phyloP scores from a whole-genome alignment of 2,797 vertebrate genomes.

The Loriculus beryllinus region DNA sequence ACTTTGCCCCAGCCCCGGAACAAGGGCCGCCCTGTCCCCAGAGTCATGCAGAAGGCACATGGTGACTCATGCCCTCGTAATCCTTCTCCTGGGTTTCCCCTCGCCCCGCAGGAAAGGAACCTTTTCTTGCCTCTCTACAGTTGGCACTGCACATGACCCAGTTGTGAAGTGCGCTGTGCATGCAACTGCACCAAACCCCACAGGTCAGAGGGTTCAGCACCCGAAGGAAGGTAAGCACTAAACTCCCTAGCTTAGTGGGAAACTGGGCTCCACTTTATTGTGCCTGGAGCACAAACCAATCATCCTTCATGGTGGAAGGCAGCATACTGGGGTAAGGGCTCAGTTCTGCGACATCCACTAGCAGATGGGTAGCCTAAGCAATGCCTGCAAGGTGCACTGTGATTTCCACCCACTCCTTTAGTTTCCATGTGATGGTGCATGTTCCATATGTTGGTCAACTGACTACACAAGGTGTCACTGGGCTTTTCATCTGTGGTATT shows the following conservation, averaged over 20 bases:
- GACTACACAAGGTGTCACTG: not conserved
- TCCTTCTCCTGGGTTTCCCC: slow-evolving; percentile 47
- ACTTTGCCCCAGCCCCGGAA: slow-evolving; percentile 49
- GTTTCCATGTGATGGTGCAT: not conserved
- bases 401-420: not conserved
- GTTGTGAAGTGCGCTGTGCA: fast-evolving
- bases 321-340: not conserved
- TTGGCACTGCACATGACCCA: not conserved
- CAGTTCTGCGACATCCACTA: not conserved
- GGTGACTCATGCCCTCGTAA: slow-evolving; percentile 31
- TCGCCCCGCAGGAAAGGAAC: not conserved
- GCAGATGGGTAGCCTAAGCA: not conserved
- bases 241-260: not conserved
- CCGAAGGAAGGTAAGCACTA: not conserved
- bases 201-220: not conserved
- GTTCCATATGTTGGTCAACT: fast-evolving
- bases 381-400: not conserved
- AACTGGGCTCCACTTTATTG: not conserved
- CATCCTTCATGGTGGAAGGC: fast-evolving
- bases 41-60: slow-evolving; percentile 26
- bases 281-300: not conserved
- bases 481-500: not conserved
- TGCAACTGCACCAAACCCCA: not conserved
- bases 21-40: slow-evolving; percentile 31
- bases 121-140: not conserved